These are phyloP conservation scores for Loris lydekkerianus DNA, from an alignment of 2,797 vertebrate genomes.

Conservation along the genomic window DNA sequence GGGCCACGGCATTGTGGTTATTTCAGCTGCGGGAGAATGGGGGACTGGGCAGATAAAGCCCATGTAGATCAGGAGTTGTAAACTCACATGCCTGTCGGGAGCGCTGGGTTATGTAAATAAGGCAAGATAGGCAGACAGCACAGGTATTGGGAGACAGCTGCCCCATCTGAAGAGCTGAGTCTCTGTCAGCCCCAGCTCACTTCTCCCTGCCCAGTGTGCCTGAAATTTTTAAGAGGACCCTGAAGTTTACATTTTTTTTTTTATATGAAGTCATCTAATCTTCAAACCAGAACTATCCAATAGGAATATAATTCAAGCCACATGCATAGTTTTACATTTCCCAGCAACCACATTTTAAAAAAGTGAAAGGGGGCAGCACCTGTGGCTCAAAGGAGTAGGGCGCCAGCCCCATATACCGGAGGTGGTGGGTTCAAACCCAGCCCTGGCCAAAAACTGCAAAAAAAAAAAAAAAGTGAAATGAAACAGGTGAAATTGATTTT, in stretches of 20 bases:
- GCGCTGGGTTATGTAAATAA: not conserved
- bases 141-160: not conserved
- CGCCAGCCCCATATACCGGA: too few relatives aligned
- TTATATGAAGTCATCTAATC: not conserved
- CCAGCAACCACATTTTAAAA: not conserved
- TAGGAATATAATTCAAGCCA: not conserved
- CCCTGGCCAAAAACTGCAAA: too few relatives aligned
- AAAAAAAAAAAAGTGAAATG: not conserved
- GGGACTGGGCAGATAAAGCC: not conserved
- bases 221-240: not conserved
- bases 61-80: not conserved
- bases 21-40: not conserved
- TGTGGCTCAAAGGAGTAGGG: too few relatives aligned
- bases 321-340: not conserved
- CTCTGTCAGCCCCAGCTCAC: not conserved
- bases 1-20: not conserved
- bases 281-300: not conserved
- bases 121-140: not conserved
- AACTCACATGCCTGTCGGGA: not conserved
- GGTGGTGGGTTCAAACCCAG: too few relatives aligned
- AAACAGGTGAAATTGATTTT: slow-evolving; percentile 1
- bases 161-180: not conserved
- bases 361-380: not conserved
- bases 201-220: not conserved
- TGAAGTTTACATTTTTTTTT: not conserved